Evolutionary conservation across 2,113 vertebrate species (phyloP).

Genomic region (Prunella fulvescens): DNA sequence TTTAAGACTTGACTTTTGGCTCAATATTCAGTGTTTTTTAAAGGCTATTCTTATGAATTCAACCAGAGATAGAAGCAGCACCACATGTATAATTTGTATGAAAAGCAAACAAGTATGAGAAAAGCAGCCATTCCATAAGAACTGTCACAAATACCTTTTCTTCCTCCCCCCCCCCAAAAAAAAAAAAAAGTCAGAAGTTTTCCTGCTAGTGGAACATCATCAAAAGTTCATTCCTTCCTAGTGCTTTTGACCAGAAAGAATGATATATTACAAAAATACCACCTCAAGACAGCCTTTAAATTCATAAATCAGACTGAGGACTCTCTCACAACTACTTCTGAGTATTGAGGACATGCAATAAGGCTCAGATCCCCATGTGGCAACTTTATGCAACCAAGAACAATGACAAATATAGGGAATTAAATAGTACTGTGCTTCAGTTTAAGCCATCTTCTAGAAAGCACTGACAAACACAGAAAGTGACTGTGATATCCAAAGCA

Average conservation of each 20-base stretch:
- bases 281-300: background rate
- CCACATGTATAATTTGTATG: accelerated
- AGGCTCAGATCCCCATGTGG: background rate
- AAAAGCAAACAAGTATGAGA: background rate
- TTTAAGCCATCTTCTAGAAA: background rate
- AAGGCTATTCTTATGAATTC: background rate
- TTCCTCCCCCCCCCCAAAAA: background rate
- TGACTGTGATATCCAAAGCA: background rate
- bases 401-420: background rate
- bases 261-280: background rate
- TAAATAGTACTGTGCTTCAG: background rate
- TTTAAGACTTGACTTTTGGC: background rate
- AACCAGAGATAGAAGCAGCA: background rate
- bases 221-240: background rate
- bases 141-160: background rate
- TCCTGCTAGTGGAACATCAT: background rate
- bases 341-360: background rate
- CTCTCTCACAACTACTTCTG: background rate
- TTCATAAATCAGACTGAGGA: background rate
- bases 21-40: background rate
- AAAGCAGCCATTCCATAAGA: background rate
- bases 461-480: background rate
- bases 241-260: background rate
- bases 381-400: background rate
- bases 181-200: background rate